Evolutionary conservation across 1,140 invertebrate species (phyloP).

Genomic region (Drosophila pectinifera): DNA sequence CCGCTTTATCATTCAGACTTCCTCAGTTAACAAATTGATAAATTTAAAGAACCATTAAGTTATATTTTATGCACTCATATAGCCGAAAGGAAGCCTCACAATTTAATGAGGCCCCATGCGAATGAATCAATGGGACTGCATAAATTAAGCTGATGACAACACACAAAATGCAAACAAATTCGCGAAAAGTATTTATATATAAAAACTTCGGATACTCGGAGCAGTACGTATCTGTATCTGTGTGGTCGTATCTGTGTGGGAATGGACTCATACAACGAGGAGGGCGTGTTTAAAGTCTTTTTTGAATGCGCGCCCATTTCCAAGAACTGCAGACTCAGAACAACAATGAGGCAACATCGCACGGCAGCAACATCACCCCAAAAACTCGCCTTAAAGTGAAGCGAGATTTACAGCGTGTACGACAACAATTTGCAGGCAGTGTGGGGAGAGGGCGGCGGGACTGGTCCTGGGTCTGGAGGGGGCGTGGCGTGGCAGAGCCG

Average conservation of each 20-base stretch:
- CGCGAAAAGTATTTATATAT: constrained; percentile 31
- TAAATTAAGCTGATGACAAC: constrained; percentile 63
- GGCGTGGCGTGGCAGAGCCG: constrained; percentile 38
- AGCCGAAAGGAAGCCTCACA: constrained; percentile 8
- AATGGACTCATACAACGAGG: constrained; percentile 17
- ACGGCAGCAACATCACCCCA: constrained; percentile 33
- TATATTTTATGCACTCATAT: constrained; percentile 10
- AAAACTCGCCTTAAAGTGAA: constrained; percentile 65
- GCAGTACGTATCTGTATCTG: background rate
- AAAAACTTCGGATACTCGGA: constrained; percentile 18
- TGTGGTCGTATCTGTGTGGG: constrained; percentile 26
- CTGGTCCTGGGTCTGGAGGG: background rate
- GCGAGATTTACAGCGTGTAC: constrained; percentile 80
- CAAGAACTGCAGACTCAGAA: constrained; percentile 63
- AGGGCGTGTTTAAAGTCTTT: constrained; percentile 47
- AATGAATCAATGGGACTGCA: constrained; percentile 63
- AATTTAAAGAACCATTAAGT: constrained; percentile 17
- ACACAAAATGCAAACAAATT: constrained; percentile 59
- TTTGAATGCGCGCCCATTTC: constrained; percentile 70
- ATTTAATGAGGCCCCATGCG: constrained; percentile 45
- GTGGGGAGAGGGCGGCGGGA: constrained; percentile 16
- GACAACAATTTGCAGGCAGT: constrained; percentile 75
- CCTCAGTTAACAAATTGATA: constrained; percentile 13
- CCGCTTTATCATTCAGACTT: background rate
- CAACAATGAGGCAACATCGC: constrained; percentile 43